Base-by-base conservation (phyloP, 2,888 invertebrate species). In the Diplolepis rosae region DNA sequence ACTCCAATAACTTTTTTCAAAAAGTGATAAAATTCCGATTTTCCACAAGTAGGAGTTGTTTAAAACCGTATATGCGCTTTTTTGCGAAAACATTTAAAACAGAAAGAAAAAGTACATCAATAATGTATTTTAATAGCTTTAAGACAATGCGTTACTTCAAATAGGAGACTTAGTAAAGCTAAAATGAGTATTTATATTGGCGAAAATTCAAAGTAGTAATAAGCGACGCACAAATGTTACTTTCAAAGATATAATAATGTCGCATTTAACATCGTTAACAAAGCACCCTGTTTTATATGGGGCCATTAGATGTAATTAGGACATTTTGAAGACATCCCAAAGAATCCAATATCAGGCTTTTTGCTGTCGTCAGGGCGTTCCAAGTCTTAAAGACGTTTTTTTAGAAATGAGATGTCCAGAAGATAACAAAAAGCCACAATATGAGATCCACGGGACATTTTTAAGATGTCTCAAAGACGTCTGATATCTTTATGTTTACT, bases 31-130 rank as follows among this genome's bases (percentile, higher is more conserved):
- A 18, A 54, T 61, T 39, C 28, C 13, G 6, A 42, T 54, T 39
- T 28, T 68, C 13, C 30, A 32, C 18, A 4, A 28, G 50, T 66
- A 56, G 39, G 39, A 27, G 39, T n/a, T 7, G 15, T 28, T 28
- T n/a, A 22, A 9, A 48, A 48, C 24, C n/a, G n/a, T 61, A 39
- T 28, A 48, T n/a, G 11, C 65, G 56, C 54, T 48, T 69, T 35
- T 72, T 66, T 48, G 52, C 50, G 39, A 56, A 72, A 65, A 65
- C 68, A 52, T 18, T 28, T 65, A 68, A 68, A 39, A 27, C 27
- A 28, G 67, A 72, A 65, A 22, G 30, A 69, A 13, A 54, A 11
- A 69, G 18, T 45, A 48, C 56, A 56, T 61, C 48, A 48, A 66
- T 45, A 22, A 45, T 65, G 42, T 45, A n/a, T 51, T 50, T 69